Conservation (phyloP, 1,140 invertebrate species). For the Trypoxylus dichotomus region DNA sequence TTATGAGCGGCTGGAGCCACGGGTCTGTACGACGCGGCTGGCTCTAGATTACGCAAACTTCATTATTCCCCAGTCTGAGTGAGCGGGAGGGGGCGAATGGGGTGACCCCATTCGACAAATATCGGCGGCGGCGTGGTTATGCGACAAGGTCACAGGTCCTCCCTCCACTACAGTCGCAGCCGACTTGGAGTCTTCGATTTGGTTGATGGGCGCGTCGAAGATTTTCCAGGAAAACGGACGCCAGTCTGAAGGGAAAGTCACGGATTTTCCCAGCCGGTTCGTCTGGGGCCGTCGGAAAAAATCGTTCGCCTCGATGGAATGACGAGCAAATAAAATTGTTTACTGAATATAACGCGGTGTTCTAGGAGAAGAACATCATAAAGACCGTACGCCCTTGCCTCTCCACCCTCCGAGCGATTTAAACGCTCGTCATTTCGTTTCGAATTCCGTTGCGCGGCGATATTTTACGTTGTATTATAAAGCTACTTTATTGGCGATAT, state of each 20-base stretch:
- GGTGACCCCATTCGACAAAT: not conserved
- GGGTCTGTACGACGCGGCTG: not conserved
- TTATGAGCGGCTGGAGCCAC: not conserved
- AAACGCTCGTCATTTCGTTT: not conserved
- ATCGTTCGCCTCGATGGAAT: not conserved
- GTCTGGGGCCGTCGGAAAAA: constrained; percentile 16
- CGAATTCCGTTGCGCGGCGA: not conserved
- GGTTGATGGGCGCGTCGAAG: not conserved
- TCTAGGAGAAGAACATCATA: not conserved
- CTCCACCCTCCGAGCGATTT: not conserved
- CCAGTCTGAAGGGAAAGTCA: constrained; percentile 23
- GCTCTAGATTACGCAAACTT: not conserved
- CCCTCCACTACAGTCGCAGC: not conserved
- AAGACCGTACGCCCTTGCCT: too few species aligned
- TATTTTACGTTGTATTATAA: not conserved
- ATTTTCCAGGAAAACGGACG: constrained; percentile 3
- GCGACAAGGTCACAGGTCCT: not conserved
- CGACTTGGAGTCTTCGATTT: not conserved
- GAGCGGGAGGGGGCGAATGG: not conserved
- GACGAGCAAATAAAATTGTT: constrained; percentile 1
- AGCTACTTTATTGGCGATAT: not conserved
- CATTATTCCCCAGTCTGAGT: not conserved
- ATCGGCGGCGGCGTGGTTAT: not conserved
- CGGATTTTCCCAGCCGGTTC: constrained; percentile 32
- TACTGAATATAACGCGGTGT: not conserved